Conservation (phyloP, 2,888 invertebrate species). For the Eilema depressum region DNA sequence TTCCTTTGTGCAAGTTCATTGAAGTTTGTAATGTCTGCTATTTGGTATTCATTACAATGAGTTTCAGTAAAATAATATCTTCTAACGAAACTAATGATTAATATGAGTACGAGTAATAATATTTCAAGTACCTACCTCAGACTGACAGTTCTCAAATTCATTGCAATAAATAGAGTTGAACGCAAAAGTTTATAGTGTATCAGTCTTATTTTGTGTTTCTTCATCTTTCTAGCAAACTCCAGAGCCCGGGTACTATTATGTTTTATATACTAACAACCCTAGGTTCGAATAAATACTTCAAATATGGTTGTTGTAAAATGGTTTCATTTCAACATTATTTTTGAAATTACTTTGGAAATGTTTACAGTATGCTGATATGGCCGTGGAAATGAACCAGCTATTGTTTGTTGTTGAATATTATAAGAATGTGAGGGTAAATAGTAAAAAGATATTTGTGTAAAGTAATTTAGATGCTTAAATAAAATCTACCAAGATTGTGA, state of each 20-base stretch:
- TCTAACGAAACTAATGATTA: background rate
- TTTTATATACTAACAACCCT: background rate
- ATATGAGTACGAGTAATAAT: too few species aligned
- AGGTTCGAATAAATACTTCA: too few species aligned
- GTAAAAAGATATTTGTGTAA: background rate
- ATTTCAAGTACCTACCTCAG: background rate
- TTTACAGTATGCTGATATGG: background rate
- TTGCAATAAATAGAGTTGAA: too few species aligned
- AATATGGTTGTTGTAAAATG: background rate
- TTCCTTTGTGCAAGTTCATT: conserved; percentile 15
- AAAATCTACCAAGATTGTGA: background rate
- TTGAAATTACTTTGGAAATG: background rate
- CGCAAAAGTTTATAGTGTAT: too few species aligned
- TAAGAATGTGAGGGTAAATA: background rate
- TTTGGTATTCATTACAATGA: background rate
- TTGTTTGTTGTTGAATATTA: background rate
- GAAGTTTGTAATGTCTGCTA: background rate
- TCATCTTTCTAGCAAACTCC: background rate
- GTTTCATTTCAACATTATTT: too few species aligned
- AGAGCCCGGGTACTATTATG: too few species aligned
- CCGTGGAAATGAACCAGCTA: background rate
- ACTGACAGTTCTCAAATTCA: too few species aligned
- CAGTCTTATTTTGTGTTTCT: background rate
- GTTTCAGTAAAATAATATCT: background rate
- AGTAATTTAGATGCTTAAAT: background rate